A percentile compares a stretch with the other conserved stretches of the same genome.
Evolutionary conservation across 2,888 invertebrate genomes (phyloP).

Genomic region (Troglohyphantes excavatus): DNA sequence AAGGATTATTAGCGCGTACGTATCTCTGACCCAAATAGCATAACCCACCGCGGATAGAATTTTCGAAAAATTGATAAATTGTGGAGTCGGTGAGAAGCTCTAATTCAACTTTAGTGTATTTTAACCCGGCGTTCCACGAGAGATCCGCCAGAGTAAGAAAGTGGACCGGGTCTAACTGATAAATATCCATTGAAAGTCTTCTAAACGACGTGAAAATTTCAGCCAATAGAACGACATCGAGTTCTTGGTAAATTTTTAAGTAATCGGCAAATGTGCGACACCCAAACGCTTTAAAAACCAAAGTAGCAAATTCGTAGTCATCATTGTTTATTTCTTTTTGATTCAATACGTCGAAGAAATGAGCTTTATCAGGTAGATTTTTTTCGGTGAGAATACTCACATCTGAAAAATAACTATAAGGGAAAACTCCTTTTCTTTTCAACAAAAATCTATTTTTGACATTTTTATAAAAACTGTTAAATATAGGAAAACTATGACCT

Average conservation of each 20-base stretch:
- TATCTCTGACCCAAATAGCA: background rate
- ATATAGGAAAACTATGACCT: conserved; percentile 5
- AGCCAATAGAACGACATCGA: background rate
- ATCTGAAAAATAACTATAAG: too few species aligned
- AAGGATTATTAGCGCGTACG: conserved; percentile 23
- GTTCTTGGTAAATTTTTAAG: conserved; percentile 9
- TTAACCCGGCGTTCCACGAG: conserved; percentile 16
- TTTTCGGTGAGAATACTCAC: too few species aligned
- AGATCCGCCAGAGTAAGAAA: background rate
- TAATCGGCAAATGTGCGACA: conserved; percentile 20
- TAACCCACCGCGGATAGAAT: conserved; percentile 20
- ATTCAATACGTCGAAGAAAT: too few species aligned
- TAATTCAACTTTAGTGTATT: conserved; percentile 22
- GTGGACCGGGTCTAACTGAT: background rate
- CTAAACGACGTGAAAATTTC: background rate
- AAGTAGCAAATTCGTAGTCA: conserved; percentile 10
- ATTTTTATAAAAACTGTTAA: conserved; percentile 8
- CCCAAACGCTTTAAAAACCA: background rate
- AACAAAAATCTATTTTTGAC: background rate
- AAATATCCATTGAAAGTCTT: background rate
- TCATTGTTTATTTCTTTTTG: too few species aligned
- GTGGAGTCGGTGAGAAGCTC: background rate
- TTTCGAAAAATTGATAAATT: background rate
- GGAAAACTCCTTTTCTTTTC: conserved; percentile 12
- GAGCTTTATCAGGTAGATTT: too few species aligned